Evolutionary conservation across 2,797 vertebrate species (phyloP), one percentile per base, ranked within the genome.

Genomic region (Lutjanus campechanus): DNA sequence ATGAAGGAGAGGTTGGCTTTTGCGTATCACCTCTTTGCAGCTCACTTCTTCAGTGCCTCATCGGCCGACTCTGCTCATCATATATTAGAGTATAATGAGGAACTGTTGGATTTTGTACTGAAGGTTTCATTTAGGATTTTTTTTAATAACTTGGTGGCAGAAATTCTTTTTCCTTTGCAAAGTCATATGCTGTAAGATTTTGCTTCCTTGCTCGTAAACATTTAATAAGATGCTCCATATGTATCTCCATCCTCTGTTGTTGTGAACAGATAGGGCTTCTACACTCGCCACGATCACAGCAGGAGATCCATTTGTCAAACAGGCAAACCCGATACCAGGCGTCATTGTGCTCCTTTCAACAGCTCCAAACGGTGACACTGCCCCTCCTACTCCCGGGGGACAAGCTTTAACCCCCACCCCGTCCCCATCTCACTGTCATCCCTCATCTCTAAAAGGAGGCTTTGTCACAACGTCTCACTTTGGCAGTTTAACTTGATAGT

Each of bases 341-440:
- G 84, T 84, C 91, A 96, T 96, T 96, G 94, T 95, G 85, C 86
- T 92, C 85, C 92, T 97, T 97, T 97, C 96, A 97, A 90, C 93
- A 62, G 86, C 49, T 91, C 81, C 85, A 94, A 95, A 93, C 91
- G 88, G 89, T 95, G 93, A 96, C 95, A 92, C 87, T 92, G 89
- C 91, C 95, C 93, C 92, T 95, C 93, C 93, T 91, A 93, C 77
- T 95, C 92, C 93, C 92, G 68, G 74, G 88, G 94, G 95, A 95
- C 85, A 62, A 73, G 79, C 86, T 88, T 90, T 84, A 88, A 89
- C 89, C 92, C 91, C 87, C 91, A 82, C 89, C 93, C 89, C 87
- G 53, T 84, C 92, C 93, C 85, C 88, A 87, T 81, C 93, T 90
- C 87, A 89, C 92, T 93, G 93, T 93, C 94, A 90, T 94, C 90